Base-by-base conservation (phyloP, 1,140 invertebrate species). In the Tetranychus cinnabarinus region DNA sequence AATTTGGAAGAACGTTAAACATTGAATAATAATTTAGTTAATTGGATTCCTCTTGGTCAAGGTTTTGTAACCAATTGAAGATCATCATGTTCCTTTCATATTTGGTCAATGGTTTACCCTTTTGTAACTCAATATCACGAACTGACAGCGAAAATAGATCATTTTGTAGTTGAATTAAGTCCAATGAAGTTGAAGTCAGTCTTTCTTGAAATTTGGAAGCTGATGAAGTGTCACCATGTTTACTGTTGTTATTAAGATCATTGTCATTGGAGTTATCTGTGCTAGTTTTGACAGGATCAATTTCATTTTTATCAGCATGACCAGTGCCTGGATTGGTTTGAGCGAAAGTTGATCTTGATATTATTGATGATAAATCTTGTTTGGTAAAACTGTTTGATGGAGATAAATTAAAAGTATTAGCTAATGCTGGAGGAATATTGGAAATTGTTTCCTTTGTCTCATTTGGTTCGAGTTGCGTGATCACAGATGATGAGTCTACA, bases 71-170 rank as follows among this genome's bases (percentile, higher is more conserved):
- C 86, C 86, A 88, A 67, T 88, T 87, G 72, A 89, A 88, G 50
- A 89, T 88, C 82, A 88, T 87, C 82, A 88, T 88, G 70, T 89
- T 88, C 31, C 86, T 70, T 66, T 88, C 84, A 71, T 88, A 88
- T 70, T 86, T 87, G 13, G 84, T 84, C 2, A 88, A 74, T 4
- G 86, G 84, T 63, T 85, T 82, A 1, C 85, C 85, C 5, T 84
- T 74, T 69, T 88, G 84, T 47, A 84, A 73, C 67, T 88, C 85
- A 12, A 88, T 78, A 65, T 88, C 85, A 7, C 80, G 78, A 0
- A 85, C 77, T 0, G 85, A 85, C 1, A 87, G 72, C 3, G 77
- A 76, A 58, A 59, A 8, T 62, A 59, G 5, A 61, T 65, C 52
- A 62, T 63, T 36, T 63, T 66, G 45, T 56, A 61, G 33, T 36